Base-by-base conservation (phyloP, 2,888 invertebrate species). In the Altica lythri region DNA sequence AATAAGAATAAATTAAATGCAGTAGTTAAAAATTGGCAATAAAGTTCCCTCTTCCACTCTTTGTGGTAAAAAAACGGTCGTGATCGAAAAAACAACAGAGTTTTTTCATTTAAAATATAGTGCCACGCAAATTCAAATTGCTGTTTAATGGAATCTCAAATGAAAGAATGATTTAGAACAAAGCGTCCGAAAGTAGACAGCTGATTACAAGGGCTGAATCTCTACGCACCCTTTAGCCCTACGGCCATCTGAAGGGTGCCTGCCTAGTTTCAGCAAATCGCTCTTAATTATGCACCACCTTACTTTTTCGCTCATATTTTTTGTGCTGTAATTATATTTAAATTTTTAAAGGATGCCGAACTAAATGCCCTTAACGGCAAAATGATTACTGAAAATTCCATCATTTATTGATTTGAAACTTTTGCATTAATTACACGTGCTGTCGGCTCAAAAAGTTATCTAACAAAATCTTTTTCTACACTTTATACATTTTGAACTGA, bases 101-200 rank as follows among this genome's bases (percentile, higher is more conserved):
- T 27, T 27, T 27, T 19, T 27, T 27, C 27, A 27, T 27, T 27
- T 27, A 27, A 27, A 27, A 27, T 27, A 27, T 27, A 27, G 27
- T 27, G 27, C 27, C 27, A n/a, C 4, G 27, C 27, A 27, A 27
- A 27, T 27, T 27, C 27, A 27, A 27, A 27, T 27, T 27, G 27
- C 27, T n/a, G n/a, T 27, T 27, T 27, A 27, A 27, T 27, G 27
- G 27, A 27, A 27, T 27, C 27, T 27, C 27, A 27, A 27, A 27
- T 27, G 27, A 27, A 27, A n/a, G 27, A 27, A 27, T 27, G 27
- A 27, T 27, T 27, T 27, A 27, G 27, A 27, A 27, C 27, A 27
- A 27, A 27, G 27, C 27, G 27, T 27, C 27, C 27, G 27, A 27
- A 27, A 27, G 27, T 27, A 27, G 27, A 27, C 27, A 27, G 27